A percentile compares a stretch with the other conserved stretches of the same genome.
phyloP scores from a whole-genome alignment of 2,113 vertebrate species.

The Callopanchax toddi region DNA sequence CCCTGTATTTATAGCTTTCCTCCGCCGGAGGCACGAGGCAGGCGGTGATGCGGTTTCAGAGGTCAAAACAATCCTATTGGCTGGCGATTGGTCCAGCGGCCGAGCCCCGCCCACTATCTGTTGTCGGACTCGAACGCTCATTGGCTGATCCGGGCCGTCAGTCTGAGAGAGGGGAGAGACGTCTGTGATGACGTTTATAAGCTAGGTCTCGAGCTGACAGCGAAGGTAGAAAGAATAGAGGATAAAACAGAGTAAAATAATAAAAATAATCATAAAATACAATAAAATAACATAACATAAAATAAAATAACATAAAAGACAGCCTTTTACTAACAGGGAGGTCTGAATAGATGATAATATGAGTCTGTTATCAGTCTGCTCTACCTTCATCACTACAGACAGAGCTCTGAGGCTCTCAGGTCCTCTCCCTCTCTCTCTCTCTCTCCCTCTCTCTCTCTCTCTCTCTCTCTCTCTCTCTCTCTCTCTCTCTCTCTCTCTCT shows the following conservation, averaged over 20 bases:
- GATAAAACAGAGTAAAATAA: constrained; percentile 9
- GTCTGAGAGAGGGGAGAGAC: constrained; percentile 62
- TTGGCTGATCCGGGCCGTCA: constrained; percentile 55
- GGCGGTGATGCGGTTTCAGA: constrained; percentile 82
- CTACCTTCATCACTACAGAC: no score
- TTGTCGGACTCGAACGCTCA: not conserved
- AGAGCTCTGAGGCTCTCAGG: no score
- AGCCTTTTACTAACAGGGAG: no score
- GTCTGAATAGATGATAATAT: no score
- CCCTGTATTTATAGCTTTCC: constrained; percentile 81
- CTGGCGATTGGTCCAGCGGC: constrained; percentile 51
- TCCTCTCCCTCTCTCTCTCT: no score
- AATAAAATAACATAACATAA: no score
- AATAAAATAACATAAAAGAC: no score
- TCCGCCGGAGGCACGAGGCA: constrained; percentile 80
- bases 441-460: no score
- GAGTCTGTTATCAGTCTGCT: no score
- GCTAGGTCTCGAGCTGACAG: constrained; percentile 67
- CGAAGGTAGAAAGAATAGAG: constrained; percentile 49
- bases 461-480: no score
- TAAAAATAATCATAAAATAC: no score
- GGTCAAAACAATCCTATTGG: constrained; percentile 77
- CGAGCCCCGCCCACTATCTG: constrained; percentile 17
- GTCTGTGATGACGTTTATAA: constrained; percentile 67
- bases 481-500: no score